Percentiles rank a stretch among this genome's conserved stretches.
Evolutionary conservation across 2,888 invertebrate species (phyloP).

Genomic region (Watsonalla cultraria): DNA sequence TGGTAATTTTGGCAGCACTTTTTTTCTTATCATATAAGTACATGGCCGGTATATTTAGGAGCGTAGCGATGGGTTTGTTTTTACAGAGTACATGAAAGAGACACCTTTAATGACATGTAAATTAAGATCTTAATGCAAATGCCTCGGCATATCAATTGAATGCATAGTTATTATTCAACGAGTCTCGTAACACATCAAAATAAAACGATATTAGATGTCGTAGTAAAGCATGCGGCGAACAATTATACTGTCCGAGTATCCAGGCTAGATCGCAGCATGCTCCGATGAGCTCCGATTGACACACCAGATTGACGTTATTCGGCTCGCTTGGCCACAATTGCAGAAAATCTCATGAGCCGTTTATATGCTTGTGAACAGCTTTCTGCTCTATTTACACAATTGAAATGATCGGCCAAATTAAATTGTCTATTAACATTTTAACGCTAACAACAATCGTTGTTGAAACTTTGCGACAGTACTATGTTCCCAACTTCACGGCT

Average conservation of each 20-base stretch:
- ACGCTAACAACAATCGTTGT: conserved; percentile 33
- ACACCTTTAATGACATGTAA: background rate
- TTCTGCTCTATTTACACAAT: conserved; percentile 66
- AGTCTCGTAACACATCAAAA: conserved; percentile 30
- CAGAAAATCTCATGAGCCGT: conserved; percentile 59
- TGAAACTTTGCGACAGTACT: conserved; percentile 38
- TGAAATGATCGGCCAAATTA: conserved; percentile 66
- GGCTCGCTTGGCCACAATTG: conserved; percentile 49
- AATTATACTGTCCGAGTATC: conserved; percentile 46
- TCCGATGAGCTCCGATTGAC: conserved; percentile 41
- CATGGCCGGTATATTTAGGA: too few species aligned
- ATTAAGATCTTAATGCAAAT: background rate
- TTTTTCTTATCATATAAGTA: too few species aligned
- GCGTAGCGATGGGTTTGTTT: too few species aligned
- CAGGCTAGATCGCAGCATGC: conserved; percentile 53
- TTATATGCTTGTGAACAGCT: conserved; percentile 51
- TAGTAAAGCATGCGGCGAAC: conserved; percentile 43
- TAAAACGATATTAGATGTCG: conserved; percentile 35
- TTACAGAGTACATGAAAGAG: too few species aligned
- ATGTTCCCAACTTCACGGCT: conserved; percentile 36
- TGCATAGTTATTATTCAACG: conserved; percentile 13
- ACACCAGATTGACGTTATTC: conserved; percentile 32
- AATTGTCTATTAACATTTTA: conserved; percentile 54
- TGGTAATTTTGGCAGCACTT: too few species aligned
- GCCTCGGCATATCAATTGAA: conserved; percentile 4